Base-by-base conservation (phyloP, 1,140 invertebrate species). In the Diuraphis noxia region DNA sequence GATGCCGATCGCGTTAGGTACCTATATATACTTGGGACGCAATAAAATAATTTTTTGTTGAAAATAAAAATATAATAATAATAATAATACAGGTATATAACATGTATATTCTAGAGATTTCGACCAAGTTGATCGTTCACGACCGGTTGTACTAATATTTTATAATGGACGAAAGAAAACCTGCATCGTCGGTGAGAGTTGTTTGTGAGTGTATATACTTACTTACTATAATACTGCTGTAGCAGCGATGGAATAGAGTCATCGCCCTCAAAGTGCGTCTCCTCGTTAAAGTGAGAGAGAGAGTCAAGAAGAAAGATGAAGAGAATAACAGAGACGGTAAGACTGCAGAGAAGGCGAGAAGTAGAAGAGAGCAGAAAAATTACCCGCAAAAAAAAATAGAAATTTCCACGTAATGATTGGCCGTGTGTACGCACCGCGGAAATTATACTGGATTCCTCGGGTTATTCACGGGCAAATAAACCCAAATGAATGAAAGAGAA, bases 211-310 rank as follows among this genome's bases (percentile, higher is more conserved):
- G 88, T 77, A 34, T 21, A 4, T 34, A 38, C 72, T 77, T 46
- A 46, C n/a, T 77, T 36, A 49, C 46, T 72, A 72, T n/a, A 72
- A 72, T 72, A 72, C 30, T 72, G n/a, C 30, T 72, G 36, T 38
- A 79, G 49, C 56, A 25, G 56, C 87, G 52, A 7, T 13, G 40
- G 38, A 82, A n/a, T 77, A 63, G 56, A 89, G 88, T 89, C 88
- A 89, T 89, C 88, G 88, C 52, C 88, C 88, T 89, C 52, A 30
- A 85, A 85, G 41, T 85, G 30, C 56, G 56, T 89, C 88, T 89
- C 34, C 56, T 38, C 17, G 30, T 30, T 63, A 40, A 10, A 88
- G 17, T 63, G 36, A 34, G n/a, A 21, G 19, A 63, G 38, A 9
- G 81, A 40, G 34, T 25, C 52, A 41, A 6, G n/a, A 23, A 49